Evolutionary conservation across 1,140 invertebrate species (phyloP).

Genomic region (silkworm (Bombyx mori)): ASM3026992v2 NC_085112.1:5885501-5886000

Average conservation of each 20-base stretch:
- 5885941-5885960: slow-evolving; percentile 52
- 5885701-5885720: slow-evolving; percentile 62
- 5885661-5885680: slow-evolving; percentile 40
- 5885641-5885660: background rate
- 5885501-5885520: too few relatives aligned
- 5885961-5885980: slow-evolving; percentile 48
- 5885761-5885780: slow-evolving; percentile 60
- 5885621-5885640: too few relatives aligned
- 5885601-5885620: too few relatives aligned
- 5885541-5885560: too few relatives aligned
- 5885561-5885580: too few relatives aligned
- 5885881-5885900: slow-evolving; percentile 73
- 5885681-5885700: slow-evolving; percentile 31
- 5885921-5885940: slow-evolving; percentile 64
- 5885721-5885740: slow-evolving; percentile 70
- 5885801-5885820: slow-evolving; percentile 69
- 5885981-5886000: slow-evolving; percentile 42
- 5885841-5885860: slow-evolving; percentile 55
- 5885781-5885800: slow-evolving; percentile 64
- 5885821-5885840: slow-evolving; percentile 65
- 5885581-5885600: too few relatives aligned
- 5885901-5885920: slow-evolving; percentile 71
- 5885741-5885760: slow-evolving; percentile 69
- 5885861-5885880: slow-evolving; percentile 72
- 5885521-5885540: too few relatives aligned